Conservation (phyloP, 1,140 invertebrate species). For the Tenebrio molitor region DNA sequence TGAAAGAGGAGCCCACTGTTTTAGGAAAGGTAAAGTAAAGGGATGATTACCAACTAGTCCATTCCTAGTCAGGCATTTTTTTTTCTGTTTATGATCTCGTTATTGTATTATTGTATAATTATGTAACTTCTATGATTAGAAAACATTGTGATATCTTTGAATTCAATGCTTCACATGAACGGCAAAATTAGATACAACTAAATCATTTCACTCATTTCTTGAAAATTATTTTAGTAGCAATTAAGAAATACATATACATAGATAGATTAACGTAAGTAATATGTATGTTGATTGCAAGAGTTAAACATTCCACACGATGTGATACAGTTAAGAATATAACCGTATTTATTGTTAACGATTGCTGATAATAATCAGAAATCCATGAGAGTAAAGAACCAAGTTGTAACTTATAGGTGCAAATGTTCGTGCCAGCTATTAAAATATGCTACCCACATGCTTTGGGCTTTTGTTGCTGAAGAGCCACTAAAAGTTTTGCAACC, state of each 20-base stretch:
- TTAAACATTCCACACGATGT: too few species aligned
- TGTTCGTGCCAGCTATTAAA: too few species aligned
- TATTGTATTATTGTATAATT: constrained; percentile 40
- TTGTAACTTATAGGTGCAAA: too few species aligned
- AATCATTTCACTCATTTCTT: not conserved
- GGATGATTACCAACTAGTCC: constrained; percentile 44
- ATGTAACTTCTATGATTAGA: constrained; percentile 29
- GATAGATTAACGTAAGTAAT: too few species aligned
- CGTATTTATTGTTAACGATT: not conserved
- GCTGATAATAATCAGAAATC: not conserved
- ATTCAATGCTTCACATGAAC: constrained; percentile 28
- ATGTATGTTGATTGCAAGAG: too few species aligned
- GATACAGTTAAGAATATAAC: too few species aligned
- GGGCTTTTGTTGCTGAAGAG: too few species aligned
- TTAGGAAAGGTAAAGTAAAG: constrained; percentile 59
- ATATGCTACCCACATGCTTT: too few species aligned
- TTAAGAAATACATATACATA: too few species aligned
- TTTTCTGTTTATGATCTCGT: constrained; percentile 44
- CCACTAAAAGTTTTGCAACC: too few species aligned
- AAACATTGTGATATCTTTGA: constrained; percentile 38
- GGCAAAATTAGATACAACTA: not conserved
- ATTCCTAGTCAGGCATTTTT: constrained; percentile 52
- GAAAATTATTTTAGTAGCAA: constrained; percentile 2
- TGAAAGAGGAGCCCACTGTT: constrained; percentile 75
- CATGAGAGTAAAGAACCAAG: too few species aligned